Base-by-base conservation (phyloP, 2,113 vertebrate species). In the Macquaria ambigua region DNA sequence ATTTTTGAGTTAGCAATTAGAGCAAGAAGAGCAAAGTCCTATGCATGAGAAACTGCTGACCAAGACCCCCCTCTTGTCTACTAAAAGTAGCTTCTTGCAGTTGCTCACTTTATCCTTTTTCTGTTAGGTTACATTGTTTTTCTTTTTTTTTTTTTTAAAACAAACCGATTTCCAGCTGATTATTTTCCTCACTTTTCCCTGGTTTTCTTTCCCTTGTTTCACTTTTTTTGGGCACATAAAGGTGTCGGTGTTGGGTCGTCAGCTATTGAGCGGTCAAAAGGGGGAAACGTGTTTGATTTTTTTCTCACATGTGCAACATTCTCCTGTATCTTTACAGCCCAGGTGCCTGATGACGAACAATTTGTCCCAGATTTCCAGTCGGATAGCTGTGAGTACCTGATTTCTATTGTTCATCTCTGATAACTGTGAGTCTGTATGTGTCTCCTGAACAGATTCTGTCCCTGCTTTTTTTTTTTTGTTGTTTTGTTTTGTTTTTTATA, bases 341-440 rank as follows among this genome's bases (percentile, higher is more conserved):
- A 99, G 96, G 98, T 99, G 89, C 98, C 98, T 0, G 98, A 99
- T 82, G 98, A 99, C 39, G 98, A 99, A 90, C 98, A 99, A 71
- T 99, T 98, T 95, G 98, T 99, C 93, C 98, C 98, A 87, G 98
- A 99, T 96, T 99, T 99, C 95, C 97, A 98, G 95, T 98, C 98
- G 4, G 98, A 98, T 92, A 99, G 96, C 95, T 93, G 98, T 99
- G 94, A 99, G 98, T 98, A 95, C 84, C 86, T 85, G 59, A 80
- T 50, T 69, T 77, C 55, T 77, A 76, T 89, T 85, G 67, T 88
- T 83, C 55, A 81, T 77, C 53, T 81, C 41, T 61, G 56, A 25
- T 63, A 15, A 11, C n/a, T 63, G 25, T 55, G 28, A 20, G 25
- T 28, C 9, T 63, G 39, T 28, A 5, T 37, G 4, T 46, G 2